Evolutionary conservation across 2,113 vertebrate species (phyloP).

Genomic region (Apodemus sylvaticus): DNA sequence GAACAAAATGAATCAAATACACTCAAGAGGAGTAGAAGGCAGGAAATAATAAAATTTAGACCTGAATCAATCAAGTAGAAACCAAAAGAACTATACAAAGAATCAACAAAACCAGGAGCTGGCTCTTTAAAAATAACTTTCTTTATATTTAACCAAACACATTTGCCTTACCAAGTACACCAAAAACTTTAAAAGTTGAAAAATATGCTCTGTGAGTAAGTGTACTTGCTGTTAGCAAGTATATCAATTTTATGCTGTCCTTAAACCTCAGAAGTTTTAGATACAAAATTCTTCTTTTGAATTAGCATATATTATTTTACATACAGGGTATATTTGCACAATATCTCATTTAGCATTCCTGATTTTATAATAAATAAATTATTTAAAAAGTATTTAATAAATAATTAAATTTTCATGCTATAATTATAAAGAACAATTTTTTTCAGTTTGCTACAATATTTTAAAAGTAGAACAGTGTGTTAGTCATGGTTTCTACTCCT

Average conservation of each 20-base stretch:
- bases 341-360: constrained; percentile 5
- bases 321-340: neutral
- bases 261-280: constrained; percentile 24
- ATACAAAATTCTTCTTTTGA: neutral
- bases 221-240: constrained; percentile 38
- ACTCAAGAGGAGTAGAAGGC: too few species aligned
- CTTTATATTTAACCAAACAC: constrained; percentile 11
- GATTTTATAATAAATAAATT: too few species aligned
- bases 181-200: constrained; percentile 38
- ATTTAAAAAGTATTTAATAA: too few species aligned
- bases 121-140: too few species aligned
- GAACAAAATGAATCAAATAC: too few species aligned
- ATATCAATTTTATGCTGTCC: constrained; percentile 71
- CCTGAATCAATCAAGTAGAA: too few species aligned
- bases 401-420: neutral
- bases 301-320: too few species aligned
- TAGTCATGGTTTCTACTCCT: too few species aligned
- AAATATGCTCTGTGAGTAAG: constrained; percentile 46
- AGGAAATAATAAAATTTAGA: too few species aligned
- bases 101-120: too few species aligned
- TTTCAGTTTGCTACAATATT: neutral
- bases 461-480: neutral
- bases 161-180: constrained; percentile 34
- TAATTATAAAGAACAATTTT: neutral
- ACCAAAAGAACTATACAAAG: too few species aligned